A percentile compares a stretch with the other conserved stretches of the same genome.
Conservation (phyloP, 2,888 invertebrate genomes). For the Rapana venosa region DNA sequence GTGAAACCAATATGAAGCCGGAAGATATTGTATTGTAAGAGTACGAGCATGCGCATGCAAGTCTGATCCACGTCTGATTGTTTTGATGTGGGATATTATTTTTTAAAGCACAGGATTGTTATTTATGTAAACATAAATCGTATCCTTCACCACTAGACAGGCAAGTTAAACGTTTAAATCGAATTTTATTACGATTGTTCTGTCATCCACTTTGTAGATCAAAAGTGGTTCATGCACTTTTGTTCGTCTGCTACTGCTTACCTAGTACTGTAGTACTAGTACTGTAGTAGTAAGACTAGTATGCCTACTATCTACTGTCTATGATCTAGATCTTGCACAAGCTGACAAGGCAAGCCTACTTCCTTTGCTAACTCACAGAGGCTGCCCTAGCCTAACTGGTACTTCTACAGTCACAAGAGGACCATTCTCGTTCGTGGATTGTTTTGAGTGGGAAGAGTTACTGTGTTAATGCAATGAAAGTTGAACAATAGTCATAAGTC, state of each 20-base stretch:
- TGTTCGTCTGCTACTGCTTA: background rate
- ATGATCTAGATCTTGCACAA: too few species aligned
- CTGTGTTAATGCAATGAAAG: too few species aligned
- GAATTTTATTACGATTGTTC: background rate
- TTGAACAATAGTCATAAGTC: too few species aligned
- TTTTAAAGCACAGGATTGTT: background rate
- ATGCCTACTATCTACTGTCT: too few species aligned
- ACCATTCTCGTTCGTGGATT: too few species aligned
- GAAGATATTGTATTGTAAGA: background rate
- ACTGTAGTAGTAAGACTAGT: too few species aligned
- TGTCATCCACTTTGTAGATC: background rate
- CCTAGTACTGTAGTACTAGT: background rate
- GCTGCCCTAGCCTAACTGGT: too few species aligned
- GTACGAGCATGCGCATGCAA: conserved; percentile 12
- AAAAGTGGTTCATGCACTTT: background rate
- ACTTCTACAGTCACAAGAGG: too few species aligned
- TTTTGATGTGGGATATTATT: background rate
- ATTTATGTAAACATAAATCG: background rate
- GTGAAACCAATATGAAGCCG: background rate
- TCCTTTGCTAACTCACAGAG: too few species aligned
- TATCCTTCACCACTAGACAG: background rate
- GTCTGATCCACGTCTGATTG: conserved; percentile 33
- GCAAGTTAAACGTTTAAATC: background rate
- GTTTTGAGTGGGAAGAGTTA: too few species aligned
- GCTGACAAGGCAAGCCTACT: too few species aligned